A percentile compares a stretch with the other conserved stretches of the same genome.
Evolutionary conservation across 2,797 vertebrate species (phyloP).

Genomic region (Petrocephalus sullivani): DNA sequence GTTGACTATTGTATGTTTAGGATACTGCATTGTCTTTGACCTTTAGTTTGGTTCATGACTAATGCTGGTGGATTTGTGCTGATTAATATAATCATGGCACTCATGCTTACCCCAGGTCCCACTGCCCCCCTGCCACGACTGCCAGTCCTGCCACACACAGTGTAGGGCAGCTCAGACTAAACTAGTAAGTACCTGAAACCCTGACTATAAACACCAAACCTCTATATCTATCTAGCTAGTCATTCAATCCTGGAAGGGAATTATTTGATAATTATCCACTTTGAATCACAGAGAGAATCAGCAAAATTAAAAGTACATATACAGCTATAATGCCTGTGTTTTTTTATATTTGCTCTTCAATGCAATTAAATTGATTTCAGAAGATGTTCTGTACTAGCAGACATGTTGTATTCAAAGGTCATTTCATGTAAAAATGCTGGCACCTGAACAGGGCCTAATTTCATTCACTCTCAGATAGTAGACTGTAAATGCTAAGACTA

Average conservation of each 20-base stretch:
- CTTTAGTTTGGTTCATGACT: slow-evolving; percentile 51
- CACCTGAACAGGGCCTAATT: not conserved
- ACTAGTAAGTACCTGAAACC: slow-evolving; percentile 16
- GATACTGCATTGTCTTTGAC: slow-evolving; percentile 49
- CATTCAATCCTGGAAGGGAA: not conserved
- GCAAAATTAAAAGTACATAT: not conserved
- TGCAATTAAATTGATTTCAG: not conserved
- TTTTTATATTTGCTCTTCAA: not conserved
- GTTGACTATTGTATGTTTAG: slow-evolving; percentile 57
- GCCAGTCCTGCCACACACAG: not conserved
- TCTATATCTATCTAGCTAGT: not conserved
- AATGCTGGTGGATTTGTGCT: slow-evolving; percentile 46
- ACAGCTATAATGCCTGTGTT: not conserved
- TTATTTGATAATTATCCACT: not conserved
- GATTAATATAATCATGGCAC: slow-evolving; percentile 41
- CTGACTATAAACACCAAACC: not conserved
- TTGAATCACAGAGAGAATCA: not conserved
- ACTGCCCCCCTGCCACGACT: not conserved
- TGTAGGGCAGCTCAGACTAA: not conserved
- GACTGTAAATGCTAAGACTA: not conserved
- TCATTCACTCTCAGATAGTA: not conserved
- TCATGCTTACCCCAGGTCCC: not conserved
- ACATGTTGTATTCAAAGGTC: not conserved
- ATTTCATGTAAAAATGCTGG: not conserved
- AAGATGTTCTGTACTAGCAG: not conserved